Evolutionary conservation across 2,888 invertebrate genomes (phyloP), one percentile per base, ranked within the genome.

Genomic region (Lasius fuliginosus): DNA sequence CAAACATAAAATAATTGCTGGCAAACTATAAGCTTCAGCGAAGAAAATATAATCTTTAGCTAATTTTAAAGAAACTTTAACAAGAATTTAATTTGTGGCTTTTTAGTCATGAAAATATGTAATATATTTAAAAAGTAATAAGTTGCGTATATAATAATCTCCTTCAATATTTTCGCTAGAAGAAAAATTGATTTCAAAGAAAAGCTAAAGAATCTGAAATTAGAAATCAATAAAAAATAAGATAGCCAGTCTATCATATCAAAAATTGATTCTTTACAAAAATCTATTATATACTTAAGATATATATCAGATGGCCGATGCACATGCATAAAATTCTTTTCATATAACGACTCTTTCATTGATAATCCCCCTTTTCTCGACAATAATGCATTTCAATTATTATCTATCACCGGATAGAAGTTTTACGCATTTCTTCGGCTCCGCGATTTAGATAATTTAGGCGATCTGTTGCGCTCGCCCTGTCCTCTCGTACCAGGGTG

Each of bases 401-500:
- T 12, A 36, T 36, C 36, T 36, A 36, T 42, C 60, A 33, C 27
- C 49, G 15, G 12, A 62, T 33, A 46, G 27, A 46, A 36, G 12
- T 23, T 27, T 1, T 53, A n/a, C 30, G n/a, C 27, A 40, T 53
- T 56, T 42, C n/a, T 53, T 36, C 65, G 65, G 40, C 12, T 77
- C 12, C 5, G 15, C 68, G 58, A 79, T 71, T 69, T 71, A 60
- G 18, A 46, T 60, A 46, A 71, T 71, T 71, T 71, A 71, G 36
- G 23, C 33, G 60, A 71, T 36, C 30, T 79, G 15, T 77, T 68
- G 15, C 23, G 40, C 40, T 67, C 53, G n/a, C 56, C 60, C 67
- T 56, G 60, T 73, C 62, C 9, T 88, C 56, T 79, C 77, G 42
- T 56, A 75, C n/a, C 40, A 8, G 1, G 11, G 18, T 62, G 18